These are phyloP conservation scores for Euthynnus affinis DNA, from an alignment of 2,797 vertebrate genomes.

Conservation along the genomic window DNA sequence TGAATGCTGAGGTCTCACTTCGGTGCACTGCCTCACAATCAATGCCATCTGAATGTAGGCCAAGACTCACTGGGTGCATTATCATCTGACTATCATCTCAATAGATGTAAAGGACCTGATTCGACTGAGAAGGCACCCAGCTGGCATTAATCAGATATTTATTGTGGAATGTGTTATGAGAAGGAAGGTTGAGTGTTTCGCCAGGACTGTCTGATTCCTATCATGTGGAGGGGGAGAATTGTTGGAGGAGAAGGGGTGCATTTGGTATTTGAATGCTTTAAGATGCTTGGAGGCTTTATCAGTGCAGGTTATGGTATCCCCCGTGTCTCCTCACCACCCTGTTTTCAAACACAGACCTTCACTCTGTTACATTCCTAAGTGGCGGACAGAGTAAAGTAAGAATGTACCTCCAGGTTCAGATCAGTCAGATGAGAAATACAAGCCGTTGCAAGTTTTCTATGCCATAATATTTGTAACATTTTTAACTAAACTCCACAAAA, in stretches of 20 bases:
- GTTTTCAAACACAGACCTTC: constrained; percentile 5
- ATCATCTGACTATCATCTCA: constrained; percentile 47
- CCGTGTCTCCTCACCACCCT: constrained; percentile 13
- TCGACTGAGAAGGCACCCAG: constrained; percentile 46
- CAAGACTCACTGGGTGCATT: constrained; percentile 33
- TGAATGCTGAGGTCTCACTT: constrained; percentile 71
- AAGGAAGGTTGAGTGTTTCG: constrained; percentile 26
- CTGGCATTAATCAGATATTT: constrained; percentile 46
- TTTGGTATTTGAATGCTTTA: constrained; percentile 19
- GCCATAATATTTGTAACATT: neutral
- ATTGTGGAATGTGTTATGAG: constrained; percentile 11
- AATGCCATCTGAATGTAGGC: constrained; percentile 52
- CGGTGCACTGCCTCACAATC: constrained; percentile 68
- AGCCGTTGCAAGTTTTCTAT: neutral
- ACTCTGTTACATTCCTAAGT: constrained; percentile 13
- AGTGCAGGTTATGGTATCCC: constrained; percentile 13
- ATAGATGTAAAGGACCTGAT: constrained; percentile 43
- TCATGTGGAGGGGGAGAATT: constrained; percentile 1
- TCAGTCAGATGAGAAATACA: neutral
- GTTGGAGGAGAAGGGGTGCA: neutral
- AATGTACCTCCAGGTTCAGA: constrained; percentile 22
- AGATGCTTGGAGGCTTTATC: constrained; percentile 25
- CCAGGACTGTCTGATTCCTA: constrained; percentile 16
- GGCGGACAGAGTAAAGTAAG: constrained; percentile 7
- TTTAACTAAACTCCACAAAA: constrained; percentile 1